Evolutionary conservation across 2,113 vertebrate species (phyloP), one percentile per base, ranked within the genome.

Genomic region (Embiotoca jacksoni): DNA sequence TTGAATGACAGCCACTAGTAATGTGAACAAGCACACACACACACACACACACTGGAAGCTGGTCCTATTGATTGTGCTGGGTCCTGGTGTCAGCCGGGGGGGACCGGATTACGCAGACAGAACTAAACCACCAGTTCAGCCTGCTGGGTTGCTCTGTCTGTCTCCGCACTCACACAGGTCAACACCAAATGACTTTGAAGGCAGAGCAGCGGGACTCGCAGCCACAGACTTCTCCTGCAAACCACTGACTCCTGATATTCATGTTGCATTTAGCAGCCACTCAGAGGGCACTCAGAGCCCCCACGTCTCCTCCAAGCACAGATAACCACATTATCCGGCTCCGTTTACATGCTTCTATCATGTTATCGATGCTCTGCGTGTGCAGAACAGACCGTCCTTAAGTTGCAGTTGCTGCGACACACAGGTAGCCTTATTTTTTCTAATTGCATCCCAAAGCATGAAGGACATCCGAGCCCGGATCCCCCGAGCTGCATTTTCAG

Each of bases 381-480:
- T 46, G 44, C 44, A 15, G n/a, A 57, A 52, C 6, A 41, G 8
- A 49, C 23, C 23, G 23, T 23, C 23, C 23, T 23, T 23, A 16
- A 36, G 30, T n/a, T 52, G 14, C 75, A 50, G 31, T 6, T 46
- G 14, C 23, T 65, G 73, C 52, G 31, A 59, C 73, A 67, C 47
- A 14, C 52, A 37, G 66, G 23, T 44, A 44, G 67, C 33, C 39
- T 78, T 15, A 55, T 82, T 77, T 47, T 33, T 7, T 61, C 39
- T 77, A 68, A 80, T 75, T 77, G 68, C 53, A 23, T 60, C 55
- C 54, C 32, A 67, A 31, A 64, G 53, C 70, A 84, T 85, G 68
- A 87, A 89, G 85, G 85, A 65, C 78, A 77, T 62, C 37, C 23
- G 23, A 23, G 23, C 23, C 23, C 41, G 3, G 58, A 76, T 70